These are phyloP conservation scores for Electrona antarctica DNA, from an alignment of 2,113 vertebrate species.

Conservation along the genomic window DNA sequence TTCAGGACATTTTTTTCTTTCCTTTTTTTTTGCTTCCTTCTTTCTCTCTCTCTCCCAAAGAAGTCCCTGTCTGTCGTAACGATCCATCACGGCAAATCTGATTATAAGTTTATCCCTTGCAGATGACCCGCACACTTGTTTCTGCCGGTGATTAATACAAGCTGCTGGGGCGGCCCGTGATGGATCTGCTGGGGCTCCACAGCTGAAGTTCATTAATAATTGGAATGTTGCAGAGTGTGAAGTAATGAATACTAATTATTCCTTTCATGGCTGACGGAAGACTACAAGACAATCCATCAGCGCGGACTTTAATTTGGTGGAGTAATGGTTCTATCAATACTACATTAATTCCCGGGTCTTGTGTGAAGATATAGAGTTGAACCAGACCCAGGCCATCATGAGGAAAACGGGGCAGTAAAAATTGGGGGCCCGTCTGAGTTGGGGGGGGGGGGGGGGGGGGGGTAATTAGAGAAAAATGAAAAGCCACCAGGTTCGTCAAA, in stretches of 20 bases:
- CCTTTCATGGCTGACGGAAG: conserved; percentile 97
- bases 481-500: conserved; percentile 86
- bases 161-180: conserved; percentile 84
- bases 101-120: conserved; percentile 80
- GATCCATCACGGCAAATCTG: conserved; percentile 74
- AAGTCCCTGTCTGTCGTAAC: conserved; percentile 65
- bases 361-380: conserved; percentile 99
- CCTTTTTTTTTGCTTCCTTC: conserved; percentile 37
- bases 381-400: conserved; percentile 83
- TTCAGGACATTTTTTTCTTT: conserved; percentile 13
- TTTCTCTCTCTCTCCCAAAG: background rate
- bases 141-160: conserved; percentile 86
- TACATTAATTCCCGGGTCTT: conserved; percentile 93
- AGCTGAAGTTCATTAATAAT: conserved; percentile 99
- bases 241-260: conserved; percentile 99
- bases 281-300: conserved; percentile 97
- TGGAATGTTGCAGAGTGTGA: conserved; percentile 98
- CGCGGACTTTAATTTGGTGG: conserved; percentile 98
- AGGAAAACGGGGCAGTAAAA: conserved; percentile 86
- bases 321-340: conserved; percentile 99
- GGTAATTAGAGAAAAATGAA: conserved; percentile 98
- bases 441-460: conserved; percentile 64
- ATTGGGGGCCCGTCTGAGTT: conserved; percentile 83
- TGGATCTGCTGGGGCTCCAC: conserved; percentile 90
- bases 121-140: conserved; percentile 80